Evolutionary conservation across 2,113 vertebrate genomes (phyloP).

Genomic region (Dipodomys merriami): DNA sequence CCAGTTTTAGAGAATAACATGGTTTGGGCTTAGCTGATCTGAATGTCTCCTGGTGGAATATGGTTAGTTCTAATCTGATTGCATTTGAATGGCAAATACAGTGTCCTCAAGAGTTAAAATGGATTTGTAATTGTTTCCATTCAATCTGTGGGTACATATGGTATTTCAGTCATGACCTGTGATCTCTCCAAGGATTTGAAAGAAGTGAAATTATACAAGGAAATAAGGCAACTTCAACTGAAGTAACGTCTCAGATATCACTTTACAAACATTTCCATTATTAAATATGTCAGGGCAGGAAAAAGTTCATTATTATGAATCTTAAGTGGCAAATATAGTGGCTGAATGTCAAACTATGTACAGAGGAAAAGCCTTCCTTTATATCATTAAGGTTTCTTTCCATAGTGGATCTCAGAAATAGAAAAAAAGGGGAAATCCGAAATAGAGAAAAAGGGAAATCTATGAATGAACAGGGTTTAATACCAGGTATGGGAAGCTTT

Average conservation of each 20-base stretch:
- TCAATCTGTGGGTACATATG: neutral
- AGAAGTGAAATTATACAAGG: neutral
- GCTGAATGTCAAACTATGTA: neutral
- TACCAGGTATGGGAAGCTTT: neutral
- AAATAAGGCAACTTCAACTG: slow-evolving; percentile 15
- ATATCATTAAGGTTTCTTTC: slow-evolving; percentile 6
- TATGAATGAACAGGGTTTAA: neutral
- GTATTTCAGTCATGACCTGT: neutral
- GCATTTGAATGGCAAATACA: neutral
- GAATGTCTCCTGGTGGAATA: neutral
- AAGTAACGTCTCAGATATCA: neutral
- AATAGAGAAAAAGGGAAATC: slow-evolving; percentile 51
- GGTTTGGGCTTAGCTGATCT: neutral
- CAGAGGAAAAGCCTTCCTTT: neutral
- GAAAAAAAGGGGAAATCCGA: slow-evolving; percentile 55
- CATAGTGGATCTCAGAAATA: neutral
- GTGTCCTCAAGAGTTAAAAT: neutral
- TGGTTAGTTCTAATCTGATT: neutral
- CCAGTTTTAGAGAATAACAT: neutral
- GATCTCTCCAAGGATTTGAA: neutral
- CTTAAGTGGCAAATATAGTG: slow-evolving; percentile 15
- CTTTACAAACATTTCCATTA: neutral
- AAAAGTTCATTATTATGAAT: slow-evolving; percentile 26
- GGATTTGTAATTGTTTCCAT: neutral
- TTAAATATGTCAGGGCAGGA: slow-evolving; percentile 13